Percentiles rank a stretch among this genome's conserved stretches.
phyloP scores from a whole-genome alignment of 2,113 vertebrate genomes.

The Phodopus roborovskii region DNA sequence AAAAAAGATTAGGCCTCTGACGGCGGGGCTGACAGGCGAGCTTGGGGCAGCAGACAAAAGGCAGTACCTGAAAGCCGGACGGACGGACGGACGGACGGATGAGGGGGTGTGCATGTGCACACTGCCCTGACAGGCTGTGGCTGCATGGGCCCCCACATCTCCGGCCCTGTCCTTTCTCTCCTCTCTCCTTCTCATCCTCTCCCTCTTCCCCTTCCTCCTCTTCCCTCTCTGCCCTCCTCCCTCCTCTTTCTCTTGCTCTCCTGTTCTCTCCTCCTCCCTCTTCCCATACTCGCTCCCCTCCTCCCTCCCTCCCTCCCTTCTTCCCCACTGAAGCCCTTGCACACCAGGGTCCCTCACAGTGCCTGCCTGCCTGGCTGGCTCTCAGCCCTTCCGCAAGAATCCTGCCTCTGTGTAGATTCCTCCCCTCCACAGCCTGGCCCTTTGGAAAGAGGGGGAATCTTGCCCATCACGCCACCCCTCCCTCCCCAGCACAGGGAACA shows the following conservation, averaged over 20 bases:
- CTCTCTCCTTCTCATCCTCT: too few relatives aligned
- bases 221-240: too few relatives aligned
- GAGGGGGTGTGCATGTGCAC: not conserved
- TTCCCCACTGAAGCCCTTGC: not conserved
- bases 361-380: not conserved
- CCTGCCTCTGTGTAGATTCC: constrained; percentile 63
- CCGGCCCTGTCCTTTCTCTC: not conserved
- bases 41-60: constrained; percentile 92
- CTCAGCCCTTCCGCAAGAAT: not conserved
- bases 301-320: not conserved
- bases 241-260: not conserved
- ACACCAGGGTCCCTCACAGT: not conserved
- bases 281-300: too few relatives aligned
- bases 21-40: constrained; percentile 88
- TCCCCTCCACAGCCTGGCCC: constrained; percentile 59
- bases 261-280: not conserved
- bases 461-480: constrained; percentile 33
- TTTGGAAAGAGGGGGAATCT: constrained; percentile 32
- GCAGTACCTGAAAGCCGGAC: constrained; percentile 91
- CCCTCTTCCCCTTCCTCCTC: too few relatives aligned
- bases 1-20: constrained; percentile 92
- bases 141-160: not conserved
- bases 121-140: not conserved
- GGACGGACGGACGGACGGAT: too few relatives aligned
- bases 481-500: constrained; percentile 72